Conservation (phyloP, 2,797 vertebrate genomes). For the Trichosurus vulpecula region DNA sequence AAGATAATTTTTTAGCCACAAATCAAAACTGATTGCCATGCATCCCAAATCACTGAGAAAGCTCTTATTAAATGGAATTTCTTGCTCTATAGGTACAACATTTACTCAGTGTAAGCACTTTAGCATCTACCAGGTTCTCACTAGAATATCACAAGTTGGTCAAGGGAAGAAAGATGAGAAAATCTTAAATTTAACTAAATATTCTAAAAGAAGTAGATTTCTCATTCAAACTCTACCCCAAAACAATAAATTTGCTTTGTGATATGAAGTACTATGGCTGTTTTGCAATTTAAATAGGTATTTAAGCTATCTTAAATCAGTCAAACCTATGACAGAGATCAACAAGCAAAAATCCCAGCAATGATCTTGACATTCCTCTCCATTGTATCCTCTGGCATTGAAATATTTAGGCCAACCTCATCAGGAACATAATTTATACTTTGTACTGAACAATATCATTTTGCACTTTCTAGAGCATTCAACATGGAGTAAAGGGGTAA, state of each 20-base stretch:
- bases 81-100: not conserved
- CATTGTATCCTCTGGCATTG: not conserved
- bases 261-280: not conserved
- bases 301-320: slow-evolving; percentile 27
- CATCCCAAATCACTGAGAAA: not conserved
- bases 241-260: slow-evolving; percentile 38
- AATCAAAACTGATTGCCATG: not conserved
- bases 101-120: slow-evolving; percentile 6
- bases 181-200: slow-evolving; percentile 24
- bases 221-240: slow-evolving; percentile 27
- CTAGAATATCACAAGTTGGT: not conserved
- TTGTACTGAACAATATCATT: slow-evolving; percentile 37
- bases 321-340: not conserved
- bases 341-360: not conserved
- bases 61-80: not conserved
- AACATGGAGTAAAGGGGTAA: not conserved
- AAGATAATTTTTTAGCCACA: not conserved
- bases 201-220: slow-evolving; percentile 31
- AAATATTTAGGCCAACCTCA: slow-evolving; percentile 14
- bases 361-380: not conserved
- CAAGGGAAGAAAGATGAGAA: not conserved
- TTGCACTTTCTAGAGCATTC: not conserved
- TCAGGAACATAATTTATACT: not conserved
- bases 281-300: not conserved
- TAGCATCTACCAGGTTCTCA: not conserved